Base-by-base conservation (phyloP, 2,888 invertebrate genomes). In the Pachydiplax longipennis region DNA sequence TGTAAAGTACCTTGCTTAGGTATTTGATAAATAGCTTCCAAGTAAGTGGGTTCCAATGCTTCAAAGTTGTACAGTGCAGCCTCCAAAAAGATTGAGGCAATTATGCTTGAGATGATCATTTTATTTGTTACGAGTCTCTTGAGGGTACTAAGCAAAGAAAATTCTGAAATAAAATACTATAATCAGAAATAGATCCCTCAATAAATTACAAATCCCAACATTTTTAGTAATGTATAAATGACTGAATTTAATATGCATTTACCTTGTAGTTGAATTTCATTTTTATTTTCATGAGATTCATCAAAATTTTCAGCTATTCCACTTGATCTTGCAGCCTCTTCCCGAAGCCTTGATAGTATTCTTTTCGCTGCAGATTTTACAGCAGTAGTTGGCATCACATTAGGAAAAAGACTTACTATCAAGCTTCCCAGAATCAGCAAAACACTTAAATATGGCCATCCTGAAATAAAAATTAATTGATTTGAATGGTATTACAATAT, bases 1-100 rank as follows among this genome's bases (percentile, higher is more conserved):
- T 87, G 87, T 18, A 87, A 37, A 37, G 87, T 61, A 25, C 61
- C 61, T n/a, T 87, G 87, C n/a, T 87, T 87, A 37, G 87, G 87
- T 87, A 87, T 87, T 87, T 87, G 87, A 37, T 87, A 87, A 15
- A 87, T 61, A 61, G 87, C 35, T 37, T 87, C 87, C n/a, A 87
- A 87, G 53, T 87, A 87, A 2, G 61, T 37, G 3, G 58, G 61
- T 37, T 87, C 87, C 53, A 87, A 22, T 13, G 61, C 87, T 65
- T 61, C n/a, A 37, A 37, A 87, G 35, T 87, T 87, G 22, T 18
- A 37, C 37, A 87, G n/a, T 87, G 61, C 87, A n/a, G 87, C 87
- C 61, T 87, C 87, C 10, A 87, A 61, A 58, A 87, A 87, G n/a
- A 87, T 61, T n/a, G 87, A 87, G 22, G 58, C 58, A 22, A 48